Evolutionary conservation across 2,113 vertebrate genomes (phyloP), one percentile per base, ranked within the genome.

Genomic region (Morphnarchus princeps): DNA sequence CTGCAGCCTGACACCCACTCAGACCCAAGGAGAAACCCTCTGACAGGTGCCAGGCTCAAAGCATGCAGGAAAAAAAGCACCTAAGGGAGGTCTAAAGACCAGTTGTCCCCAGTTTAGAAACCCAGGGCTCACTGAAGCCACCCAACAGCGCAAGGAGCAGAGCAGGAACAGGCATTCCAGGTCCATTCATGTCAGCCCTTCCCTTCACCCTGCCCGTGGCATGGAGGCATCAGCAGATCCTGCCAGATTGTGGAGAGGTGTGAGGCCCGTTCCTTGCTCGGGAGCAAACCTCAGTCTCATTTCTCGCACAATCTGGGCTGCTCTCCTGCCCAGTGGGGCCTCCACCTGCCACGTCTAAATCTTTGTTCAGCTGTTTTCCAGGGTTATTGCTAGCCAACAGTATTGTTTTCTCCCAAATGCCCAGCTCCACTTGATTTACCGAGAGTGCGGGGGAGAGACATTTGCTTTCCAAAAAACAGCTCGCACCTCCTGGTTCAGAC

Each of bases 371-470:
- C 74, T 38, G 10, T 19, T 58, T 43, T 24, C 50, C 79, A 38
- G 63, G 38, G n/a, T 26, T 49, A 32, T 1, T 14, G 47, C 21
- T 6, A 7, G 24, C n/a, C 72, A 22, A 28, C 34, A 1, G 40
- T 2, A 26, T 34, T 13, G 0, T 15, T 19, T 40, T 15, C 50
- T 40, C 31, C 61, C 21, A 4, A 31, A 47, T 3, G 13, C 22
- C 50, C 58, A 11, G 73, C 66, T 58, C 59, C 1, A 2, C 70
- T 38, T 5, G 10, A 40, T 57, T 57, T 8, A 45, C 42, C 0
- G 1, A 8, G 15, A 6, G 20, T 2, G 1, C 0, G 3, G 54
- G 58, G 61, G 13, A 55, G 67, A 50, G 26, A 16, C 4, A 0
- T 9, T 34, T 29, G 32, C 76, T 50, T 32, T 15, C 62, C 62